phyloP scores from a whole-genome alignment of 2,888 invertebrate species.

The Isotomurus palustris region DNA sequence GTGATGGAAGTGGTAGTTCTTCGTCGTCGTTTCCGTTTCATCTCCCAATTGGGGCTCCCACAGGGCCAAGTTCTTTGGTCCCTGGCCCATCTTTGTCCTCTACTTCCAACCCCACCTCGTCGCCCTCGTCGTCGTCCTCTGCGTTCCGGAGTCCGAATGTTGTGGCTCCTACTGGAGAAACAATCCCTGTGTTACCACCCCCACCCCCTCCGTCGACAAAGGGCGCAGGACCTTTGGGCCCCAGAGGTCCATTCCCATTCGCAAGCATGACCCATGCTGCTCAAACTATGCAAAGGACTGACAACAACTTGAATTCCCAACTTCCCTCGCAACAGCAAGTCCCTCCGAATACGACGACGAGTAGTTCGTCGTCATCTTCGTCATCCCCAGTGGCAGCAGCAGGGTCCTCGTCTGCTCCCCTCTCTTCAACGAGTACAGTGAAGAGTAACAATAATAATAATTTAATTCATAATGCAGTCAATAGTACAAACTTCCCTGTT shows the following conservation, averaged over 20 bases:
- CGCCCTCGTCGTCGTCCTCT: constrained; percentile 37
- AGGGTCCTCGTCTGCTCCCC: too few species aligned
- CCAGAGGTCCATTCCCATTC: constrained; percentile 68
- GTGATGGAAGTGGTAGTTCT: constrained; percentile 43
- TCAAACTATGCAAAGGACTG: constrained; percentile 75
- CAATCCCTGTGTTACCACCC: constrained; percentile 39
- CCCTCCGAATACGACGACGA: too few species aligned
- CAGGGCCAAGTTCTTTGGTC: constrained; percentile 36
- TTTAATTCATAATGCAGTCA: constrained; percentile 34
- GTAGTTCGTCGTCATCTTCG: too few species aligned
- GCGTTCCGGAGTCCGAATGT: constrained; percentile 66
- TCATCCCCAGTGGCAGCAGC: too few species aligned
- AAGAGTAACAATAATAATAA: constrained; percentile 7
- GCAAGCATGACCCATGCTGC: constrained; percentile 85
- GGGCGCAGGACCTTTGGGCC: constrained; percentile 56
- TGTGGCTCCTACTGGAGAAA: constrained; percentile 53
- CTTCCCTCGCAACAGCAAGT: too few species aligned
- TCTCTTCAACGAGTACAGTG: too few species aligned
- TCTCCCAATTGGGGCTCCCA: constrained; percentile 35
- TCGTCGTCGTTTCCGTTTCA: constrained; percentile 26
- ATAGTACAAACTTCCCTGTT: constrained; percentile 41
- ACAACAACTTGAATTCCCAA: too few species aligned
- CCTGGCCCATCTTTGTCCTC: constrained; percentile 34
- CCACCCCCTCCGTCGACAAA: constrained; percentile 45
- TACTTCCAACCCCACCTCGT: too few species aligned